phyloP scores from a whole-genome alignment of 1,140 invertebrate species.

The Wasmannia auropunctata region DNA sequence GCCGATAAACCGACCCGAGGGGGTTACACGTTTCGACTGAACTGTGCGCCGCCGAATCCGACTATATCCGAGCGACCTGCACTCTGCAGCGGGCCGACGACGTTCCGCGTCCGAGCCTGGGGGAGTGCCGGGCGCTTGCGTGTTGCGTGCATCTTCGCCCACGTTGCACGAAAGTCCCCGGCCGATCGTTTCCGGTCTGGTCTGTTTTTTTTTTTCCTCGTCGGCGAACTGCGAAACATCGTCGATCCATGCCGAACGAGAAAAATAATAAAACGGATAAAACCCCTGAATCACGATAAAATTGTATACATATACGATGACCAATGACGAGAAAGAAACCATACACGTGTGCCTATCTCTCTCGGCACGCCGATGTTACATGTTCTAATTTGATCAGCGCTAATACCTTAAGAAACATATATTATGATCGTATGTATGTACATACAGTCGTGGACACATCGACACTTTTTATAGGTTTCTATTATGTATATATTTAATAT shows the following conservation, averaged over 20 bases:
- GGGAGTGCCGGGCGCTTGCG: slow-evolving; percentile 51
- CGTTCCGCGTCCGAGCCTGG: neutral
- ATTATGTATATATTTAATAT: too few species aligned
- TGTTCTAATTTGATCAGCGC: too few species aligned
- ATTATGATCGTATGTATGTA: too few species aligned
- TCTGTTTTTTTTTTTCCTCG: neutral
- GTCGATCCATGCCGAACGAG: neutral
- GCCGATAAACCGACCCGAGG: neutral
- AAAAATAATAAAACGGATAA: neutral
- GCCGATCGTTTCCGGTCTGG: neutral
- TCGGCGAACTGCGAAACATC: neutral
- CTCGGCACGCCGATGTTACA: too few species aligned
- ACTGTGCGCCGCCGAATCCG: slow-evolving; percentile 23
- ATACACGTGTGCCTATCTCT: too few species aligned
- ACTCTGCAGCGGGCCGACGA: slow-evolving; percentile 41
- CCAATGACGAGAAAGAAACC: too few species aligned
- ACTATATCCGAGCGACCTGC: neutral
- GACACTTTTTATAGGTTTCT: too few species aligned
- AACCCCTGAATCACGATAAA: neutral
- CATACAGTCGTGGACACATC: too few species aligned
- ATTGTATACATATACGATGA: too few species aligned
- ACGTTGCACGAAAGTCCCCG: neutral
- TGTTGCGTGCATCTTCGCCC: neutral
- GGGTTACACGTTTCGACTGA: neutral
- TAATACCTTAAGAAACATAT: too few species aligned